These are phyloP conservation scores for Tricholauxania praeusta DNA, from an alignment of 2,888 invertebrate genomes.

Conservation along the genomic window DNA sequence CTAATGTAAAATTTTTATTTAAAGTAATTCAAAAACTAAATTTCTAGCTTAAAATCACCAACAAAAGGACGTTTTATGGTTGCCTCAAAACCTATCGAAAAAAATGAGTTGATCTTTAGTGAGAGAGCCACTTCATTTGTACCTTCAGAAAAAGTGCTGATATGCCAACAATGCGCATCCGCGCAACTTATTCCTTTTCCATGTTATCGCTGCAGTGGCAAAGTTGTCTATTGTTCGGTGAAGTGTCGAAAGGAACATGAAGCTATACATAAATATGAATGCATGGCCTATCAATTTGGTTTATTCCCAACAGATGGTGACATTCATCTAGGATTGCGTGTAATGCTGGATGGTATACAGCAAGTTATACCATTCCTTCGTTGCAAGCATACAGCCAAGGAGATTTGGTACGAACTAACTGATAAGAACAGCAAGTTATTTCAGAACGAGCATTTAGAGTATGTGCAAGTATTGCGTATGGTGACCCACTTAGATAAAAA, in stretches of 20 bases:
- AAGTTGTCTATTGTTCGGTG: conserved; percentile 77
- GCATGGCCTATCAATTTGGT: conserved; percentile 73
- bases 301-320: conserved; percentile 81
- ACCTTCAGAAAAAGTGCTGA: conserved; percentile 69
- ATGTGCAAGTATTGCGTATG: conserved; percentile 52
- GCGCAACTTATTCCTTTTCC: conserved; percentile 74
- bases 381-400: conserved; percentile 1
- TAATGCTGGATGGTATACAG: conserved; percentile 71
- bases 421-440: conserved; percentile 27
- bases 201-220: conserved; percentile 75
- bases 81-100: conserved; percentile 71
- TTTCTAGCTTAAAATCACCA: conserved; percentile 2
- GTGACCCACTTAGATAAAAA: conserved; percentile 80
- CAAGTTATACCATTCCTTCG: conserved; percentile 69
- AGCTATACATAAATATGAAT: conserved; percentile 79
- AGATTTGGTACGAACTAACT: conserved; percentile 53
- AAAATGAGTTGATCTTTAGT: conserved; percentile 81
- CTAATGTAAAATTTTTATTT: too few relatives aligned
- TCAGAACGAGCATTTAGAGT: conserved; percentile 37
- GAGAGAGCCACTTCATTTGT: conserved; percentile 88
- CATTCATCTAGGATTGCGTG: conserved; percentile 81
- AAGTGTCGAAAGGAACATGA: conserved; percentile 72
- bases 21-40: too few relatives aligned
- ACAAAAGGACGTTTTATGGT: conserved; percentile 62
- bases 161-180: conserved; percentile 82